phyloP scores from a whole-genome alignment of 2,888 invertebrate genomes.

The Plebejus anna region DNA sequence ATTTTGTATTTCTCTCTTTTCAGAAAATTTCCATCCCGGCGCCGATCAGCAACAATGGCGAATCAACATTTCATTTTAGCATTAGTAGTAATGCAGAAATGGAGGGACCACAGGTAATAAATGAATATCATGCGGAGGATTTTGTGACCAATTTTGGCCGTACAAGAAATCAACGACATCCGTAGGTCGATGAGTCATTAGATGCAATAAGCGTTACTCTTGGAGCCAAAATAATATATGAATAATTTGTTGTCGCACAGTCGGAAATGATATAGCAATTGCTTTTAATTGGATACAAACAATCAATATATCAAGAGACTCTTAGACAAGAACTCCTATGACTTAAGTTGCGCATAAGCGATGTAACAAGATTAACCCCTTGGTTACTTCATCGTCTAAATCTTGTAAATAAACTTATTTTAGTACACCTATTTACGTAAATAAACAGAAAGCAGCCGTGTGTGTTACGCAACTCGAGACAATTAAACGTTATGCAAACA shows the following conservation, averaged over 20 bases:
- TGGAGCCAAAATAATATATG: background rate
- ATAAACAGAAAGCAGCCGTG: constrained; percentile 24
- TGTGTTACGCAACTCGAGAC: constrained; percentile 7
- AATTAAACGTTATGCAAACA: constrained; percentile 25
- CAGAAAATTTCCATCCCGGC: constrained; percentile 89
- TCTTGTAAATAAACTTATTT: constrained; percentile 20
- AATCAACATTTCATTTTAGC: constrained; percentile 86
- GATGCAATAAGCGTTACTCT: background rate
- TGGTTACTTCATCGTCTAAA: background rate
- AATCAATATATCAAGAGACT: background rate
- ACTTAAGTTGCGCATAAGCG: background rate
- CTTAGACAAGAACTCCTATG: background rate
- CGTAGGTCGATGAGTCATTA: background rate
- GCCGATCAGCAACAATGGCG: constrained; percentile 79
- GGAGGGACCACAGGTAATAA: constrained; percentile 84
- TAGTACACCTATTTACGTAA: constrained; percentile 18
- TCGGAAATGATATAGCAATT: background rate
- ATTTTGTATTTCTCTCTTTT: constrained; percentile 44
- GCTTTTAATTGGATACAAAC: constrained; percentile 6
- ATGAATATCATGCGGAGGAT: background rate
- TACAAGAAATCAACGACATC: background rate
- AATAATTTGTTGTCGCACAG: background rate
- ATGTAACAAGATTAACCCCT: constrained; percentile 3
- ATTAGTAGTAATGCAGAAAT: constrained; percentile 89
- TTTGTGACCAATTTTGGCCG: background rate